Base-by-base conservation (phyloP, 1,140 invertebrate genomes). In the Dreissena polymorpha region DNA sequence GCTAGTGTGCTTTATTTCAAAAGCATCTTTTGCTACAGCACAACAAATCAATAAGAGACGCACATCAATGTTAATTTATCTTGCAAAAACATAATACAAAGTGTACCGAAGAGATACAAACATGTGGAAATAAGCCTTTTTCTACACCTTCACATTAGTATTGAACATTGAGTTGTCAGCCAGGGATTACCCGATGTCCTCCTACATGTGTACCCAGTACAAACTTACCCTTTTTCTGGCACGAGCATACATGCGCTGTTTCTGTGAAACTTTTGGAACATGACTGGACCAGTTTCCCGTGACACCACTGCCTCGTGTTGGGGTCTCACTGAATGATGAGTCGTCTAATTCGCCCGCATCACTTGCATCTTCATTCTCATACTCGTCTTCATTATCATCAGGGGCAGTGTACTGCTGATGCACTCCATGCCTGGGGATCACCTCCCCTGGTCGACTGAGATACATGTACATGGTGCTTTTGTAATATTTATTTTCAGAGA, bases 311-410 rank as follows among this genome's bases (percentile, higher is more conserved):
- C 39, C 39, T 39, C 67, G 67, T 69, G 67, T 21, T 21, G 60
- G 60, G 23, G 60, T 21, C 18, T 63, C 18, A 63, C 60, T 63
- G 60, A 21, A 63, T n/a, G 18, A n/a, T 25, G 18, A 21, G 60
- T 63, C 18, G 60, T 63, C 18, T n/a, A 5, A 3, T 5, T 63
- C 23, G 23, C 23, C 60, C 23, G 60, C 18, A 7, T 63, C 60
- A n/a, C 23, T n/a, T 7, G 23, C 60, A 3, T 80, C 67, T 0
- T 39, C 12, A 5, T 74, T 71, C 60, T 73, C 71, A 67, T 70
- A 39, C n/a, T 72, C 51, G 2, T 73, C 70, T 23, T 72, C 79
- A 72, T 63, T 21, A n/a, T 82, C 70, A 72, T 82, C 79, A 49
- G n/a, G 39, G 12, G 18, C 13, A 57, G 55, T 53, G 23, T 7